Conservation (phyloP, 2,113 vertebrate species). For the Holacanthus passer region DNA sequence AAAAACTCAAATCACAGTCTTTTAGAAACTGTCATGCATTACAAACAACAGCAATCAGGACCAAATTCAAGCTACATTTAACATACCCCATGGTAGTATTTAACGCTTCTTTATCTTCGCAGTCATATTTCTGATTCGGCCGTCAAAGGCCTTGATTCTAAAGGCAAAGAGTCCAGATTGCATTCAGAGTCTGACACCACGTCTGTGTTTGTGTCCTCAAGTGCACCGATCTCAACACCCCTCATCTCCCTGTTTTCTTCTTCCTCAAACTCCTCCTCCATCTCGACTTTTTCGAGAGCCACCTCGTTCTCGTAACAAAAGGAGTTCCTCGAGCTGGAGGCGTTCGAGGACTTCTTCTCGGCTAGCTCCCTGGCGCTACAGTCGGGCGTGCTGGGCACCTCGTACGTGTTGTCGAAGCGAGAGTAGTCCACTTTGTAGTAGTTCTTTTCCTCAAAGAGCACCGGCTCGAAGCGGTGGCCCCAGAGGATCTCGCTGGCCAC, state of each 20-base stretch:
- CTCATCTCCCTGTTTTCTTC: slow-evolving; percentile 62
- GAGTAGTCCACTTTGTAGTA: slow-evolving; percentile 98
- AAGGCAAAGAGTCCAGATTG: slow-evolving; percentile 88
- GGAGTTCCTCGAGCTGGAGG: slow-evolving; percentile 90
- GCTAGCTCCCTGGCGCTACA: slow-evolving; percentile 96
- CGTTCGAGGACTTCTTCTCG: slow-evolving; percentile 90
- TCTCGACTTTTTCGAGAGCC: slow-evolving; percentile 95
- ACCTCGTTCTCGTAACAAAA: slow-evolving; percentile 99
- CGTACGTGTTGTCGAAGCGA: slow-evolving; percentile 94
- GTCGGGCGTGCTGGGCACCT: slow-evolving; percentile 94
- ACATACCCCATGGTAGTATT: slow-evolving; percentile 47
- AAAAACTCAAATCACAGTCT: slow-evolving; percentile 54
- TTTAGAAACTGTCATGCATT: slow-evolving; percentile 74
- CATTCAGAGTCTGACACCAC: slow-evolving; percentile 86
- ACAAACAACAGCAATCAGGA: slow-evolving; percentile 84
- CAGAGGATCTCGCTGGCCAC: slow-evolving; percentile 95
- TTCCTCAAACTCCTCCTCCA: slow-evolving; percentile 86
- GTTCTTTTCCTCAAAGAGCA: slow-evolving; percentile 96
- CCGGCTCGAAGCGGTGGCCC: slow-evolving; percentile 96
- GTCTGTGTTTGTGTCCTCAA: slow-evolving; percentile 88
- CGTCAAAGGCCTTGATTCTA: slow-evolving; percentile 90
- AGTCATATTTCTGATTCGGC: slow-evolving; percentile 95
- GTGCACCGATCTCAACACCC: slow-evolving; percentile 63
- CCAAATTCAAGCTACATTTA: slow-evolving; percentile 74
- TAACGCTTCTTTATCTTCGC: slow-evolving; percentile 56